Evolutionary conservation across 1,140 invertebrate genomes (phyloP), one percentile per base, ranked within the genome.

Genomic region (Anadara kagoshimensis): DNA sequence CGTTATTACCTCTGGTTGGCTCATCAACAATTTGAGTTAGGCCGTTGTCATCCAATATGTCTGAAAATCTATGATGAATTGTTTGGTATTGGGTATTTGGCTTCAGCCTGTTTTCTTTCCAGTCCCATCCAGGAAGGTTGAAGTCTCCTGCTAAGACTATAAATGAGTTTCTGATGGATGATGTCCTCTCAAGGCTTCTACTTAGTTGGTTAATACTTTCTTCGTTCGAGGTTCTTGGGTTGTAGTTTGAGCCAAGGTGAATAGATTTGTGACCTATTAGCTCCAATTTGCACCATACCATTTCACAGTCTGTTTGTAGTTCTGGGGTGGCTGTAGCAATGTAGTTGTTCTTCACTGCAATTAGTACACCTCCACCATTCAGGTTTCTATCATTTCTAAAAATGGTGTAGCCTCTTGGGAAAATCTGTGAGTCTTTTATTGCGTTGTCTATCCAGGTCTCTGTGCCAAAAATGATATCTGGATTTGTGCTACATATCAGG

Each of bases 291-390:
- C 54, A 26, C 69, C 75, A 77, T 7, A 75, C 61, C 10, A 74
- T 67, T 56, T 79, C 75, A 61, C 71, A 71, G 26, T 71, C 62
- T 18, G 64, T 74, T 53, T 71, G 36, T 20, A 73, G 36, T 56
- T 76, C 78, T 5, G 74, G 65, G 0, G 61, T 51, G 41, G 63
- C 4, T 26, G 68, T 62, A 24, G 61, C 69, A 11, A 76, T 24
- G 7, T 58, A 22, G 5, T 66, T 43, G 14, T 65, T 26, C 14
- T 26, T 63, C 24, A 79, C 45, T 36, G 74, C 64, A 14, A 79
- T 45, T 22, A 79, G 29, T 1, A 74, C 78, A 14, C 75, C 75
- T 10, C 73, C 66, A 24, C 73, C 73, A 49, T 16, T 11, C 26
- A 18, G 14, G 18, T 45, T 44, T 20, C 70, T 20, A 61, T 76